A percentile compares a stretch with the other conserved stretches of the same genome.
These are phyloP conservation scores for Selenia dentaria DNA, from an alignment of 2,888 invertebrate species.

Conservation along the genomic window DNA sequence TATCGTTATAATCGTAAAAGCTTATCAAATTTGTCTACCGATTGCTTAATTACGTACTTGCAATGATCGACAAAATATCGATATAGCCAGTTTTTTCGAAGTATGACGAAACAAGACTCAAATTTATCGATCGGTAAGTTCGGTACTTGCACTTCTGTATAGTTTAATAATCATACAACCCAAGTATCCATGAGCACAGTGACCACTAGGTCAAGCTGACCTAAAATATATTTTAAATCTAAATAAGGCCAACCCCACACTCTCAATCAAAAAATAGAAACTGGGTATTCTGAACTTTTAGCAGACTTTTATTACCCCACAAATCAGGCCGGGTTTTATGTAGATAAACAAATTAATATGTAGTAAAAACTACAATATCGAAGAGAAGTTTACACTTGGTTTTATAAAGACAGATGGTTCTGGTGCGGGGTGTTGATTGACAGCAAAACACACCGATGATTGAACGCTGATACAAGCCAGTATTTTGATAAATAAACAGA, in stretches of 20 bases:
- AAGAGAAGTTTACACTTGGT: constrained; percentile 63
- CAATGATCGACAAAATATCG: too few relatives aligned
- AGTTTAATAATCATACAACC: too few relatives aligned
- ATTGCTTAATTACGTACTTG: too few relatives aligned
- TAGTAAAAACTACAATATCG: constrained; percentile 73
- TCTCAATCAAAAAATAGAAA: constrained; percentile 21
- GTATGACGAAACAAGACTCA: too few relatives aligned
- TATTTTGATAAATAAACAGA: constrained; percentile 77
- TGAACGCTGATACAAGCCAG: constrained; percentile 77
- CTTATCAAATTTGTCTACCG: too few relatives aligned
- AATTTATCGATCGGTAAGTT: too few relatives aligned
- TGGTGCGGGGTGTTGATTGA: constrained; percentile 64
- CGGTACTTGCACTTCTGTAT: too few relatives aligned
- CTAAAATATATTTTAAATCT: not conserved
- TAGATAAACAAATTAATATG: constrained; percentile 72
- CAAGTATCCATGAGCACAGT: too few relatives aligned
- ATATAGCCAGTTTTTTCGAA: too few relatives aligned
- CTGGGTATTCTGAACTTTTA: constrained; percentile 26
- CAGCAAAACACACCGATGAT: constrained; percentile 75
- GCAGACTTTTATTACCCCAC: constrained; percentile 61
- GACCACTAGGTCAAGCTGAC: not conserved
- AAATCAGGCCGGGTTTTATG: constrained; percentile 61
- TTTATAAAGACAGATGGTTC: constrained; percentile 80
- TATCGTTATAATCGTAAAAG: too few relatives aligned
- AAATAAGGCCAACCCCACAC: constrained; percentile 19